Evolutionary conservation across 2,888 invertebrate species (phyloP).

Genomic region (Drosophila demipolita): DNA sequence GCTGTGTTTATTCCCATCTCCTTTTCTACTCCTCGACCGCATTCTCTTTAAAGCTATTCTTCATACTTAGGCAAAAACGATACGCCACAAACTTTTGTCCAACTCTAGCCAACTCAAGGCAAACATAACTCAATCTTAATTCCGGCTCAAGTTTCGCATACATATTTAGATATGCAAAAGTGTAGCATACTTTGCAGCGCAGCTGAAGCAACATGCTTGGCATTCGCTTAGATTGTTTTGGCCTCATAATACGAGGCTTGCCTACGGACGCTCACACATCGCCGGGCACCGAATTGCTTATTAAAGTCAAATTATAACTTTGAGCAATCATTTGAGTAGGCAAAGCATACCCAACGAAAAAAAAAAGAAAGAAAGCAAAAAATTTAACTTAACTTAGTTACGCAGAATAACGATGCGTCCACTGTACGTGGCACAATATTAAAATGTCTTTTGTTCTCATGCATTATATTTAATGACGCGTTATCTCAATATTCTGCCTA

Average conservation of each 20-base stretch:
- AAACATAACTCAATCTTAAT: background rate
- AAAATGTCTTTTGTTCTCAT: slow-evolving; percentile 68
- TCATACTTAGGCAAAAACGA: background rate
- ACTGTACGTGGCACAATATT: slow-evolving; percentile 34
- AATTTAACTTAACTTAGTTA: slow-evolving; percentile 21
- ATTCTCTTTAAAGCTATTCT: background rate
- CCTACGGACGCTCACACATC: slow-evolving; percentile 33
- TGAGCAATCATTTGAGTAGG: slow-evolving; percentile 52
- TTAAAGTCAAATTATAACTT: slow-evolving; percentile 70
- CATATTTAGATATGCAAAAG: slow-evolving; percentile 5
- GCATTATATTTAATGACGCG: slow-evolving; percentile 67
- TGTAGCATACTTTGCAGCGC: slow-evolving; percentile 34
- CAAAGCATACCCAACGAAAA: background rate
- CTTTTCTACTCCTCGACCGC: too few species aligned
- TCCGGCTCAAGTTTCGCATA: background rate
- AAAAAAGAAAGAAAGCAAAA: background rate
- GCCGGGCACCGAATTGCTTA: slow-evolving; percentile 65
- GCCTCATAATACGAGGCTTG: slow-evolving; percentile 4
- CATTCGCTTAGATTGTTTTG: slow-evolving; percentile 19
- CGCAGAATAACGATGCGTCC: slow-evolving; percentile 20
- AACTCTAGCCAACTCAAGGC: background rate
- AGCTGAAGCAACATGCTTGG: background rate
- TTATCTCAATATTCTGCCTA: slow-evolving; percentile 71
- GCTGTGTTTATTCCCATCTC: background rate
- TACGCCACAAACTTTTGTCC: too few species aligned